Evolutionary conservation across 1,140 invertebrate species (phyloP).

Genomic region (Tetraneura akinire): DNA sequence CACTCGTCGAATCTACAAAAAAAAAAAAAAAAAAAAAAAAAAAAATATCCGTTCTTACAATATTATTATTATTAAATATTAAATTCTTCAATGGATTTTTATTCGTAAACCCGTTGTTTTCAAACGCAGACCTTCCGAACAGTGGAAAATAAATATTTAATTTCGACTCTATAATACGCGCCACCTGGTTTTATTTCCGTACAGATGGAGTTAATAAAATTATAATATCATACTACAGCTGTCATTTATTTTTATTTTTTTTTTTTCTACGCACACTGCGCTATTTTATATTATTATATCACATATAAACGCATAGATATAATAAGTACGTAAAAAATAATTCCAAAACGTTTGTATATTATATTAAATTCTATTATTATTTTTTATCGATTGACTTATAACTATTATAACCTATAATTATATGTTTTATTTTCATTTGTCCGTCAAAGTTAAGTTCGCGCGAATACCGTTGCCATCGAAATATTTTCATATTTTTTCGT

Average conservation of each 20-base stretch:
- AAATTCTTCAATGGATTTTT: background rate
- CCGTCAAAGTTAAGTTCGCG: too few species aligned
- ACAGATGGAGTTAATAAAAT: constrained; percentile 7
- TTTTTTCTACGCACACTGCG: background rate
- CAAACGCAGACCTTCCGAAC: background rate
- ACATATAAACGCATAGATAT: too few species aligned
- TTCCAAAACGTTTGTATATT: too few species aligned
- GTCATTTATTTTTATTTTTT: constrained; percentile 2
- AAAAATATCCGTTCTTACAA: constrained; percentile 7
- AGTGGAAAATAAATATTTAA: constrained; percentile 40
- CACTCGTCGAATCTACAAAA: too few species aligned
- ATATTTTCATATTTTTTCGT: too few species aligned
- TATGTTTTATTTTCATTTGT: too few species aligned
- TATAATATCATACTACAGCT: constrained; percentile 26
- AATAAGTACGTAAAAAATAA: too few species aligned
- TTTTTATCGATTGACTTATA: too few species aligned
- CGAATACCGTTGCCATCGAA: too few species aligned
- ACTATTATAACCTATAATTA: too few species aligned
- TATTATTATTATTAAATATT: constrained; percentile 3
- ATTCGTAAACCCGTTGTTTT: background rate
- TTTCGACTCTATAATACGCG: background rate
- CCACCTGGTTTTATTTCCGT: constrained; percentile 11
- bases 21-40: constrained; percentile 12
- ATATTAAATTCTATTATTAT: too few species aligned
- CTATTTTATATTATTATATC: too few species aligned